Evolutionary conservation across 2,113 vertebrate genomes (phyloP).

Genomic region (Actenoides lindsayi): DNA sequence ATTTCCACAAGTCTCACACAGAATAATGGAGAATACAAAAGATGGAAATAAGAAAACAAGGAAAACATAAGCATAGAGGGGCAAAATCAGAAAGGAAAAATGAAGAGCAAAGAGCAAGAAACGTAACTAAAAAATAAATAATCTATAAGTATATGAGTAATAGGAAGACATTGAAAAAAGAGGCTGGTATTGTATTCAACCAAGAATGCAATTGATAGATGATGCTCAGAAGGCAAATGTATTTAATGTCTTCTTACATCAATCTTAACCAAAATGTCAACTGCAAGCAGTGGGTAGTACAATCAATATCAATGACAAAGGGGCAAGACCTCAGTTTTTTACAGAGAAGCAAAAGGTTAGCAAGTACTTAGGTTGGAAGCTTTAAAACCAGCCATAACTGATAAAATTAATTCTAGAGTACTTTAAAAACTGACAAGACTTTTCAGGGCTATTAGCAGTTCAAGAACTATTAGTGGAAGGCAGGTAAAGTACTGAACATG

Average conservation of each 20-base stretch:
- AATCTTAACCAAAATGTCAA: constrained; percentile 36
- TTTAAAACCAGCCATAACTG: not conserved
- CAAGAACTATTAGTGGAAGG: not conserved
- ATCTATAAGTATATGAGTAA: not conserved
- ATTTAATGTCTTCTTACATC: constrained; percentile 40
- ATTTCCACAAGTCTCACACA: not conserved
- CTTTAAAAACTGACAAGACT: constrained; percentile 26
- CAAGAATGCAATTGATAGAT: not conserved
- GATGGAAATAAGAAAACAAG: not conserved
- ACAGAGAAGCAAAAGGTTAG: constrained; percentile 28
- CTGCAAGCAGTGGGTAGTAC: not conserved
- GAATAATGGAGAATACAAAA: not conserved
- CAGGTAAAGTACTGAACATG: not conserved
- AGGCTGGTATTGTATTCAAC: not conserved
- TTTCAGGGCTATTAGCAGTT: constrained; percentile 8
- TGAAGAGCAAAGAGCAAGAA: not conserved
- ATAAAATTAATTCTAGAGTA: not conserved
- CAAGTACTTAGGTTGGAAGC: not conserved
- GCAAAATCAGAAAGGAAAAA: not conserved
- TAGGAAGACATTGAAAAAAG: constrained; percentile 3
- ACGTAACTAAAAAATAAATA: not conserved
- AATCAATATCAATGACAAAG: constrained; percentile 40
- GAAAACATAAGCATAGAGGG: not conserved
- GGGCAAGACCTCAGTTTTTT: constrained; percentile 21
- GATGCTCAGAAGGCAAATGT: constrained; percentile 12